Conservation (phyloP, 2,797 vertebrate species). For the Ceryle rudis region DNA sequence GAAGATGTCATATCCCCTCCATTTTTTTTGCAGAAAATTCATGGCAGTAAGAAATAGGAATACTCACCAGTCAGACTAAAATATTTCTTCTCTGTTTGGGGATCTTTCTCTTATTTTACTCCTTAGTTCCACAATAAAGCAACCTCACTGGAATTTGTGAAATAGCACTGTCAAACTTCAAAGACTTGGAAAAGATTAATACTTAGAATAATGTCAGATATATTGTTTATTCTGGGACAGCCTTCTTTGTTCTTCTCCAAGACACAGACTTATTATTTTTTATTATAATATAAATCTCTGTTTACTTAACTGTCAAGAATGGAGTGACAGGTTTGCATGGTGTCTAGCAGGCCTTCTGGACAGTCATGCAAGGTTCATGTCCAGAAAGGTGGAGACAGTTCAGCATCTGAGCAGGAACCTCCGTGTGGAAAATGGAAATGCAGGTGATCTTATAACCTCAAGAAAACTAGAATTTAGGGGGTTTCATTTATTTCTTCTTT, state of each 20-base stretch:
- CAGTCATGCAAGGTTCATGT: not conserved
- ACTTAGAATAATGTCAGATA: not conserved
- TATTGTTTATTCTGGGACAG: slow-evolving; percentile 23
- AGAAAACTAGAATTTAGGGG: not conserved
- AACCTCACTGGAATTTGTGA: slow-evolving; percentile 32
- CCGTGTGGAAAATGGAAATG: not conserved
- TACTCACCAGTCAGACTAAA: not conserved
- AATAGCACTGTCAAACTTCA: slow-evolving; percentile 30
- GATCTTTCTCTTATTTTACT: not conserved
- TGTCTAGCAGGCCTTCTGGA: not conserved
- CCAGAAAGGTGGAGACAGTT: not conserved
- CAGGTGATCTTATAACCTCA: not conserved
- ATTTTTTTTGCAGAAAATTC: slow-evolving; percentile 11
- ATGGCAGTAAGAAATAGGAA: not conserved
- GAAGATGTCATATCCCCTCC: not conserved
- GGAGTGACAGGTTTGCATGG: not conserved
- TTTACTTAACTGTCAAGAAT: not conserved
- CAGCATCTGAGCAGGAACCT: not conserved
- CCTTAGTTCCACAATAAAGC: not conserved
- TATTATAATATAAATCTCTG: not conserved
- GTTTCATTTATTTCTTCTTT: not conserved
- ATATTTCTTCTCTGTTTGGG: not conserved
- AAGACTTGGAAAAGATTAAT: slow-evolving; percentile 31
- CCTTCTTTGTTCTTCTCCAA: not conserved
- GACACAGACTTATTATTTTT: not conserved